Evolutionary conservation across 2,888 invertebrate genomes (phyloP).

Genomic region (Leucozona laternaria): DNA sequence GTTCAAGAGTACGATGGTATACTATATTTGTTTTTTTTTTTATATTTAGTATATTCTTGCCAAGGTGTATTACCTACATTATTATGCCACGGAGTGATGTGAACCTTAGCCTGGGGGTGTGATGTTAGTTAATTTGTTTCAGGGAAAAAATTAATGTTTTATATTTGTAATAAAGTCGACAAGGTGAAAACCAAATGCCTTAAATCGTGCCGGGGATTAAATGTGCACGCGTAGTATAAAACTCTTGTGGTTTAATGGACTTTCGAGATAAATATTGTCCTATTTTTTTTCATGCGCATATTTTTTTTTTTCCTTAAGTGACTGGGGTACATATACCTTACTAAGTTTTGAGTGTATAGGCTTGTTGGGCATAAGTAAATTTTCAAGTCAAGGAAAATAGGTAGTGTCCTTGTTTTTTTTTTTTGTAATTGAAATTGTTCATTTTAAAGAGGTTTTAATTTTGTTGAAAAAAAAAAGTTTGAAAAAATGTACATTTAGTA

Average conservation of each 20-base stretch:
- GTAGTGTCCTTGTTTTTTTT: slow-evolving; percentile 20
- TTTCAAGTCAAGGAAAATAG: slow-evolving; percentile 26
- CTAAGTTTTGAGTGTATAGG: slow-evolving; percentile 7
- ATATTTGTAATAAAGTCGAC: slow-evolving; percentile 49
- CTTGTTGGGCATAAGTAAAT: slow-evolving; percentile 1
- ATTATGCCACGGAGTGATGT: slow-evolving; percentile 52
- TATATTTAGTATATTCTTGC: slow-evolving; percentile 19
- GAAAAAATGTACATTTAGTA: background rate
- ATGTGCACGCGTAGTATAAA: slow-evolving; percentile 18
- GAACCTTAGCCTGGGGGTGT: slow-evolving; percentile 49
- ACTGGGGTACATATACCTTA: too few relatives aligned
- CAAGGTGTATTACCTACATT: slow-evolving; percentile 52
- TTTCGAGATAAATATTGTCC: slow-evolving; percentile 48
- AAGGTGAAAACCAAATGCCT: slow-evolving; percentile 38
- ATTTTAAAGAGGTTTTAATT: slow-evolving; percentile 26
- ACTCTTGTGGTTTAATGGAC: slow-evolving; percentile 50
- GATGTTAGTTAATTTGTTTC: slow-evolving; percentile 66
- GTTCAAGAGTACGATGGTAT: slow-evolving; percentile 12
- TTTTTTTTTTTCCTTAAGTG: slow-evolving; percentile 6
- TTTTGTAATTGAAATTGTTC: slow-evolving; percentile 24
- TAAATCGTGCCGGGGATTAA: slow-evolving; percentile 48
- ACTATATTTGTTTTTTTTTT: slow-evolving; percentile 4
- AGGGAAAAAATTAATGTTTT: slow-evolving; percentile 45
- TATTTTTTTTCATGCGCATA: slow-evolving; percentile 10
- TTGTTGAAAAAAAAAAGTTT: background rate